Evolutionary conservation across 2,113 vertebrate species (phyloP).

Genomic region (Neolamprologus sp.): DNA sequence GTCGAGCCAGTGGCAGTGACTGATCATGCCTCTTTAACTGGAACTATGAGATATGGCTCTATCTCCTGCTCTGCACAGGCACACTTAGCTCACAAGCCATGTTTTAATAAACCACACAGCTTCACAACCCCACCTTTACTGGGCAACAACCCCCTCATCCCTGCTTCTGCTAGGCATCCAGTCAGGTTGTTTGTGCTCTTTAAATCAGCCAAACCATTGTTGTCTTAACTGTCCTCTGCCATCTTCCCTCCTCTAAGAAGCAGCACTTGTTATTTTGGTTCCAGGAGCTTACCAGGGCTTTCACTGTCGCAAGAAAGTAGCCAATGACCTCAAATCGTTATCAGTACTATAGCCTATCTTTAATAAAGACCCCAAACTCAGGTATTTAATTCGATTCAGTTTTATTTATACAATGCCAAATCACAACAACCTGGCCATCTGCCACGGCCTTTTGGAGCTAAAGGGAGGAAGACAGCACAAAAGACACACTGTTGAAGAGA

Average conservation of each 20-base stretch:
- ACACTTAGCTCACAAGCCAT: not conserved
- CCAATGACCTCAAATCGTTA: not conserved
- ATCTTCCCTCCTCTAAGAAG: not conserved
- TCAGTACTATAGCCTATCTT: not conserved
- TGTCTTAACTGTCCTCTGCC: not conserved
- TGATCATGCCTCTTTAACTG: constrained; percentile 47
- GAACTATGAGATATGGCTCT: constrained; percentile 22
- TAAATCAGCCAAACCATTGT: constrained; percentile 7
- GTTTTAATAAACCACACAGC: constrained; percentile 15
- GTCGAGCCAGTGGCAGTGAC: constrained; percentile 24
- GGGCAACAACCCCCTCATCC: not conserved
- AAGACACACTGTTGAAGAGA: not conserved
- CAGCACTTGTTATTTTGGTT: not conserved
- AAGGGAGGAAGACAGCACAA: not conserved
- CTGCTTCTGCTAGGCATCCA: not conserved
- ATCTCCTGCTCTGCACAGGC: constrained; percentile 10
- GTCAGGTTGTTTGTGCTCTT: not conserved
- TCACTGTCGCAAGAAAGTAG: not conserved
- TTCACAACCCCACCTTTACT: not conserved
- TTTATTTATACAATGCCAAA: not conserved
- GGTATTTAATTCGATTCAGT: not conserved
- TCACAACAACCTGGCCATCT: not conserved
- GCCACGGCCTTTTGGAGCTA: not conserved
- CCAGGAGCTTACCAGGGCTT: not conserved
- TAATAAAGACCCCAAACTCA: not conserved